Conservation (phyloP, 1,140 invertebrate species). For the Drosophila albomicans region DNA sequence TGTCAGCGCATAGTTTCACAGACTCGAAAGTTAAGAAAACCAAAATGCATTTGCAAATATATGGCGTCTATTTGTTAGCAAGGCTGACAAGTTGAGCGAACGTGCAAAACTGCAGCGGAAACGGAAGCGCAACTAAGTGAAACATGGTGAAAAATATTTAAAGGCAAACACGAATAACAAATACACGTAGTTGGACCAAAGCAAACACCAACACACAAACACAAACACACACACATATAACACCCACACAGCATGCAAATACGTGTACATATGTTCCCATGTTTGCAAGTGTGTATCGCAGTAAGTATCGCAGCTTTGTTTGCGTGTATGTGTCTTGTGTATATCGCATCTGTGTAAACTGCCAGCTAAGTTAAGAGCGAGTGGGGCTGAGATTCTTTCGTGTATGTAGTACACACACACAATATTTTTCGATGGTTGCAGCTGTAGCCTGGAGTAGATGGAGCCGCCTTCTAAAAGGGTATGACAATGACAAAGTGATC, state of each 20-base stretch:
- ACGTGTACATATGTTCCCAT: slow-evolving; percentile 14
- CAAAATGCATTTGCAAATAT: slow-evolving; percentile 11
- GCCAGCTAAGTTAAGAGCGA: slow-evolving; percentile 33
- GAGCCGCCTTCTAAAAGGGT: slow-evolving; percentile 64
- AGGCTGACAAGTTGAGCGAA: slow-evolving; percentile 72
- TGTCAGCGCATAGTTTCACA: slow-evolving; percentile 42
- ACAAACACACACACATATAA: not conserved
- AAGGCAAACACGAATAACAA: slow-evolving; percentile 61
- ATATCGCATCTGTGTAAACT: slow-evolving; percentile 40
- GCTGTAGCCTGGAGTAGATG: slow-evolving; percentile 27
- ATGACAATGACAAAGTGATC: slow-evolving; percentile 83
- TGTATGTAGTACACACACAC: not conserved
- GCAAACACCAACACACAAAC: slow-evolving; percentile 8
- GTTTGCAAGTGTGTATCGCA: slow-evolving; percentile 1
- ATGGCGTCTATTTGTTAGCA: slow-evolving; percentile 54
- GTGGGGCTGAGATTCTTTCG: slow-evolving; percentile 39
- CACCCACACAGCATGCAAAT: slow-evolving; percentile 63
- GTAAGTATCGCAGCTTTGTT: not conserved
- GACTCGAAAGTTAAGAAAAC: slow-evolving; percentile 30
- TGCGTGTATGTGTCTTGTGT: slow-evolving; percentile 1
- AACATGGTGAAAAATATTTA: slow-evolving; percentile 68
- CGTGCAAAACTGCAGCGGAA: slow-evolving; percentile 68
- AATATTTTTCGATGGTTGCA: slow-evolving; percentile 16
- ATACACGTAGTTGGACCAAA: slow-evolving; percentile 36
- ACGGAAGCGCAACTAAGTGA: slow-evolving; percentile 55